Evolutionary conservation across 1,140 invertebrate genomes (phyloP), one percentile per base, ranked within the genome.

Genomic region (Scaptomyza pallida): DNA sequence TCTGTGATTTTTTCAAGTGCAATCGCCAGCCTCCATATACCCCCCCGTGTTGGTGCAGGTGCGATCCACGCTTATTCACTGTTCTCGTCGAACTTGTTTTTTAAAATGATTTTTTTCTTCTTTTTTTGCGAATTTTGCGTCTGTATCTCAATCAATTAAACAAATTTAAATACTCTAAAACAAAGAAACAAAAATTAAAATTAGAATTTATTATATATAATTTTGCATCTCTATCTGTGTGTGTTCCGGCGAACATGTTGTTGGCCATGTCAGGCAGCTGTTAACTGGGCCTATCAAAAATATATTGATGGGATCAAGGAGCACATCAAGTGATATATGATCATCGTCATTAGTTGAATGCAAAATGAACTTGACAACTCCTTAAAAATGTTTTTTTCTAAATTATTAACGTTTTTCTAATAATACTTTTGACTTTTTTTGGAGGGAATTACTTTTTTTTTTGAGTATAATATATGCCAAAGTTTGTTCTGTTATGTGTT

Each of bases 251-350:
- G n/a, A 73, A 80, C 78, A 74, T 54, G 78, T 82, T 81, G 70
- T 77, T 81, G 70, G 51, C 78, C 78, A 60, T 81, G 78, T 21
- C 19, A 4, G 19, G 19, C 21, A 47, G 44, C 23, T 10, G 5
- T 4, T 17, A 16, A 56, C 3, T 40, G n/a, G 16, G 21, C 21
- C 40, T 56, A 64, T 47, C 19, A 44, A 47, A 47, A 44, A 30
- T 6, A n/a, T n/a, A n/a, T n/a, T 48, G 5, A n/a, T 26, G 13
- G 21, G 5, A 37, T 5, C 52, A 33, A 40, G 54, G 21, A 45
- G 23, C n/a, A 59, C 35, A 44, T 26, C 23, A 30, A 13, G 3
- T 19, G 19, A 26, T 43, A 2, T 21, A 21, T 21, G 19, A 21
- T n/a, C 2, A 21, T 21, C 19, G 19, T 21, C 19, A 21, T 21